Percentiles rank a stretch among this genome's conserved stretches.
Conservation (phyloP, 2,113 vertebrate species). For the Ploceus nigricollis region DNA sequence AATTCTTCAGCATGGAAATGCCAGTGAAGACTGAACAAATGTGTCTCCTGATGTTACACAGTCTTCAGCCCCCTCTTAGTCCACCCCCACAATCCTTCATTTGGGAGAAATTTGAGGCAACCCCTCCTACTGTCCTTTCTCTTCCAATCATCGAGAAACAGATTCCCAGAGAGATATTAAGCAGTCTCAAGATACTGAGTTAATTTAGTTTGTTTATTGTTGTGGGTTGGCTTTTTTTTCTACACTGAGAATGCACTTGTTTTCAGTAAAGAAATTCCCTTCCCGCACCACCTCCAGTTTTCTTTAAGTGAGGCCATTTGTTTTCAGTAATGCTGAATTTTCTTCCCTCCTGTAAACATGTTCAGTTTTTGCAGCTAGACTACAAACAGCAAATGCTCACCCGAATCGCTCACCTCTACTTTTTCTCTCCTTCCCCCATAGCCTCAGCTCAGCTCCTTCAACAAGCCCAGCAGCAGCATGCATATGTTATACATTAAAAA, state of each 20-base stretch:
- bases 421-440: background rate
- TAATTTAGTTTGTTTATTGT: conserved; percentile 28
- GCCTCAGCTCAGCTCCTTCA: background rate
- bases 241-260: background rate
- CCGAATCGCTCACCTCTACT: background rate
- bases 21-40: conserved; percentile 64
- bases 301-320: conserved; percentile 31
- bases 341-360: background rate
- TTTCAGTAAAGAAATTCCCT: conserved; percentile 43
- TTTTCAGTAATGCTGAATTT: conserved; percentile 8
- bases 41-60: conserved; percentile 62
- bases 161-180: background rate
- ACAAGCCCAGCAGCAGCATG: background rate
- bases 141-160: background rate
- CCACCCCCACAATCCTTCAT: conserved; percentile 35
- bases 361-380: background rate
- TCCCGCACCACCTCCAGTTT: conserved; percentile 23
- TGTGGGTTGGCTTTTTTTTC: background rate
- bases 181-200: background rate
- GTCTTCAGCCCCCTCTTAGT: conserved; percentile 43
- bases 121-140: conserved; percentile 22
- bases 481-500: conserved; percentile 20
- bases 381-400: conserved; percentile 4
- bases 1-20: conserved; percentile 61
- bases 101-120: conserved; percentile 30